Conservation (phyloP, 2,797 vertebrate species). For the Molossus alvarezi region DNA sequence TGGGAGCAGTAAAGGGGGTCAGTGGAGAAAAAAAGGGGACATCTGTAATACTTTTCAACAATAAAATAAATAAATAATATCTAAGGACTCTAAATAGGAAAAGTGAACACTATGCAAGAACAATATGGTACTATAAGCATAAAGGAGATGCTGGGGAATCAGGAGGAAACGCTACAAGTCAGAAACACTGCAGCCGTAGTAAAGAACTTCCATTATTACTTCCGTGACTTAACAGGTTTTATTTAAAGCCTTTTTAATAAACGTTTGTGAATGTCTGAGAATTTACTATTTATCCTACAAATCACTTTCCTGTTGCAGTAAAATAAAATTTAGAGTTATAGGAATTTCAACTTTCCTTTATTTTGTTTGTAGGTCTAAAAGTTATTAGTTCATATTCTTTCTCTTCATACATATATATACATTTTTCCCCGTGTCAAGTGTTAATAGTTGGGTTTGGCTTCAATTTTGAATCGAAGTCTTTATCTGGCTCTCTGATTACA, state of each 20-base stretch:
- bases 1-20: no score
- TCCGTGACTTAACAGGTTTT: neutral
- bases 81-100: neutral
- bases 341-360: neutral
- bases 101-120: neutral
- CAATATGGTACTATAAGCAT: fast-evolving
- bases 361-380: constrained; percentile 1
- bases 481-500: constrained; percentile 84
- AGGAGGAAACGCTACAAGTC: neutral
- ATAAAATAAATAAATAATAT: neutral
- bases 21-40: no score
- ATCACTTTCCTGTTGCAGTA: constrained; percentile 11
- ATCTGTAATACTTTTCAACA: no score
- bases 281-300: neutral
- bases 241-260: neutral
- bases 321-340: constrained; percentile 35
- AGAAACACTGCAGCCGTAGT: neutral
- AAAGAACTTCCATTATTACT: neutral
- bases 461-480: constrained; percentile 84
- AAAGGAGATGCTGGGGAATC: neutral
- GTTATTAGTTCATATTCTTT: neutral
- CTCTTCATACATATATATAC: constrained; percentile 25
- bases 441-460: constrained; percentile 78
- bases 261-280: neutral
- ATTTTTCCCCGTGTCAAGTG: constrained; percentile 60